phyloP scores from a whole-genome alignment of 2,113 vertebrate genomes.

The Lepisosteus osseus region DNA sequence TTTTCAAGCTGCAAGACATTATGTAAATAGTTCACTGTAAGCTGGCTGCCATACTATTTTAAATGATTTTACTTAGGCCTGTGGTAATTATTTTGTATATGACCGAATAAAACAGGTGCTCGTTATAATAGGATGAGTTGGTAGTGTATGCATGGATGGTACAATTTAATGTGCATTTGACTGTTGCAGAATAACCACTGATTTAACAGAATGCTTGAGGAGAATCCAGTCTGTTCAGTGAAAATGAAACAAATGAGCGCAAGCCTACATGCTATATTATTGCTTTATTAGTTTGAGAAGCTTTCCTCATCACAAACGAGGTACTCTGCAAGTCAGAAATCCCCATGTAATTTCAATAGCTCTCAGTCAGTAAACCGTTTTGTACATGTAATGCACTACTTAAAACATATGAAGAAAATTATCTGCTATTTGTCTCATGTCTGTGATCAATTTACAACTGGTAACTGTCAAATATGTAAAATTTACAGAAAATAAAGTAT shows the following conservation, averaged over 20 bases:
- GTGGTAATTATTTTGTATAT: slow-evolving; percentile 79
- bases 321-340: slow-evolving; percentile 26
- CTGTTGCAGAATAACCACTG: slow-evolving; percentile 81
- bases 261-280: slow-evolving; percentile 15
- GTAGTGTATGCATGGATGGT: slow-evolving; percentile 61
- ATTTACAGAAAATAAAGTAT: slow-evolving; percentile 4
- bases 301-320: slow-evolving; percentile 9
- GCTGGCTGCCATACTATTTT: slow-evolving; percentile 50
- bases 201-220: slow-evolving; percentile 52
- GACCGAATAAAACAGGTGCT: slow-evolving; percentile 53
- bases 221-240: slow-evolving; percentile 38
- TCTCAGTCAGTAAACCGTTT: slow-evolving; percentile 28
- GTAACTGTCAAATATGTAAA: slow-evolving; percentile 13
- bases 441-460: not conserved
- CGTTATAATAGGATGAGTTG: slow-evolving; percentile 54
- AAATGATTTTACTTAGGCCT: slow-evolving; percentile 47
- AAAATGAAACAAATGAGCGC: slow-evolving; percentile 44
- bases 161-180: slow-evolving; percentile 73
- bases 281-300: slow-evolving; percentile 30
- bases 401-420: slow-evolving; percentile 60
- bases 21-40: slow-evolving; percentile 66
- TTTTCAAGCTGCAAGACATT: slow-evolving; percentile 29
- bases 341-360: not conserved
- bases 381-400: slow-evolving; percentile 50
- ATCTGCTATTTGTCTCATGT: slow-evolving; percentile 10